These are phyloP conservation scores for Muscicapa striata DNA, from an alignment of 2,797 vertebrate species.

Conservation along the genomic window DNA sequence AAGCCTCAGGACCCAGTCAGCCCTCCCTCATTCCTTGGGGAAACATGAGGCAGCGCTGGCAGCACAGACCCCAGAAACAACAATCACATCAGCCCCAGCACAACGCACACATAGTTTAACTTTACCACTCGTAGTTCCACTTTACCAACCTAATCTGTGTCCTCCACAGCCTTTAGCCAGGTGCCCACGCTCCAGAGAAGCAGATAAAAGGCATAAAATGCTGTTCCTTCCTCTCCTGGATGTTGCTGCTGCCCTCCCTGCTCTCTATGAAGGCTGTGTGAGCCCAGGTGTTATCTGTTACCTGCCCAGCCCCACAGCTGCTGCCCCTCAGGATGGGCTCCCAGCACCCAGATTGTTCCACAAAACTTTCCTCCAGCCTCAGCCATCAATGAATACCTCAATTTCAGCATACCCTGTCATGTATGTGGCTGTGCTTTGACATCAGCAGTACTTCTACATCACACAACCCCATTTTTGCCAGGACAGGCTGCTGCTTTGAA, in stretches of 20 bases:
- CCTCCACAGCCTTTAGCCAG: neutral
- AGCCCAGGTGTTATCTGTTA: neutral
- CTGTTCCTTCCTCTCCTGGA: accelerated
- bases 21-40: neutral
- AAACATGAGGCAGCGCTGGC: accelerated
- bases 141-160: accelerated
- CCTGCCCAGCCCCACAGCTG: neutral
- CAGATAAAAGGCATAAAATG: accelerated
- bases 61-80: accelerated
- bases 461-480: accelerated
- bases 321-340: neutral
- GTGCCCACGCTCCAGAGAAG: accelerated
- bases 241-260: neutral
- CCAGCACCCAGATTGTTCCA: accelerated
- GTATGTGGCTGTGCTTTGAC: accelerated
- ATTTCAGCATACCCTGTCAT: neutral
- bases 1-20: accelerated
- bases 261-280: accelerated
- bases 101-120: accelerated
- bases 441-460: neutral
- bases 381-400: neutral
- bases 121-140: accelerated
- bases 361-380: neutral
- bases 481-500: neutral
- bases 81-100: neutral